These are phyloP conservation scores for Holothuria glaberrima DNA, from an alignment of 35 echinoderm and acorn worm genomes.

Conservation along the genomic window DNA sequence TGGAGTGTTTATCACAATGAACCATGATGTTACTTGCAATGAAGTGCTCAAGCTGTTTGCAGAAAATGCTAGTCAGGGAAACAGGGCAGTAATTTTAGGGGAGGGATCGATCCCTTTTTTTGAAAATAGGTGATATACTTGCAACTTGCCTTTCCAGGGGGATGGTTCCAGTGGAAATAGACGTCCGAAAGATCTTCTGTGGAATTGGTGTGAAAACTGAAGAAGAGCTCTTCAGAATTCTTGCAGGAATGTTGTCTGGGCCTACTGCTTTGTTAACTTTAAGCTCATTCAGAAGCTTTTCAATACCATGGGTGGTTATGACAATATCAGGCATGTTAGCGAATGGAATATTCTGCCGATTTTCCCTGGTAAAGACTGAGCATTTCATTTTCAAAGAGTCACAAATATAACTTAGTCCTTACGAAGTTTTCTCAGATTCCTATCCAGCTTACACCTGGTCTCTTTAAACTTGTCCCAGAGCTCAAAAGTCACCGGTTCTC, in stretches of 20 bases:
- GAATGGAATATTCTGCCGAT: neutral
- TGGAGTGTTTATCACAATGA: too few relatives aligned
- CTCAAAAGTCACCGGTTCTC: too few relatives aligned
- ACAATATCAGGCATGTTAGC: neutral
- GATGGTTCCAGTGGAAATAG: neutral
- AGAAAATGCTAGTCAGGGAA: neutral
- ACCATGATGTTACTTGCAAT: too few relatives aligned
- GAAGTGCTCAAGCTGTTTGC: too few relatives aligned
- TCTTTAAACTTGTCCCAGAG: too few relatives aligned
- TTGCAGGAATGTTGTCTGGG: neutral
- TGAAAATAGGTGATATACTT: conserved; percentile 45
- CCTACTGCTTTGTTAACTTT: conserved; percentile 7
- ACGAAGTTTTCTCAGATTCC: too few relatives aligned
- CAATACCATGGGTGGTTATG: neutral
- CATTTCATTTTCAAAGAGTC: too few relatives aligned
- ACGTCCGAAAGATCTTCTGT: neutral
- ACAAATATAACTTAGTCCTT: too few relatives aligned
- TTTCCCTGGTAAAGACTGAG: neutral
- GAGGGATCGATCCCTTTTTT: neutral
- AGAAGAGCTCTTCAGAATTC: conserved; percentile 1
- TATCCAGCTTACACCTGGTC: too few relatives aligned
- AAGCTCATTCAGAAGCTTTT: neutral
- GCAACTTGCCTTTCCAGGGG: neutral
- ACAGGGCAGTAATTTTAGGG: neutral
- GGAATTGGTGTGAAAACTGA: neutral